These are phyloP conservation scores for Drosophila erecta DNA, from an alignment of 1,140 invertebrate genomes.

Conservation along the genomic window DNA sequence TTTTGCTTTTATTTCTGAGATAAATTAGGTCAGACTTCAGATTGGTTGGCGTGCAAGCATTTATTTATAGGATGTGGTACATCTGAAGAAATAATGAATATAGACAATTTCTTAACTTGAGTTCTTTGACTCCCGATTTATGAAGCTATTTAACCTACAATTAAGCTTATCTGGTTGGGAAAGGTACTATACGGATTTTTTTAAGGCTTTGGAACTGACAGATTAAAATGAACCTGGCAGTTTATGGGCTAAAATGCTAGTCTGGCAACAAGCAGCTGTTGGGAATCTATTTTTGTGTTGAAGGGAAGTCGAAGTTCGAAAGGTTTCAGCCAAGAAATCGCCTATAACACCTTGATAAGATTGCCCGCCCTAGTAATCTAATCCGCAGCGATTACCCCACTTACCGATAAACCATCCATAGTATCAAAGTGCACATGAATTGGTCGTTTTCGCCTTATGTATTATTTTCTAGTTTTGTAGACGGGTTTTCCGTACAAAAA, in stretches of 20 bases:
- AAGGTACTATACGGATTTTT: background rate
- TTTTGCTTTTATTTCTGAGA: background rate
- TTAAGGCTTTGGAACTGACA: background rate
- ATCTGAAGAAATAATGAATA: too few relatives aligned
- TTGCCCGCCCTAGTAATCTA: conserved; percentile 26
- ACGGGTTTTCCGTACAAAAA: conserved; percentile 44
- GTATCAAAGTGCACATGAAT: conserved; percentile 35
- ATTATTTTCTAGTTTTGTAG: conserved; percentile 65
- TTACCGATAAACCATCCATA: conserved; percentile 22
- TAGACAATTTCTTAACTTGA: background rate
- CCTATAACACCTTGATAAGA: conserved; percentile 9
- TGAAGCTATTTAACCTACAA: background rate
- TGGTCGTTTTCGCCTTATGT: conserved; percentile 59
- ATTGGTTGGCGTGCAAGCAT: background rate
- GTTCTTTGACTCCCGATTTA: background rate
- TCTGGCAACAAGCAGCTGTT: background rate
- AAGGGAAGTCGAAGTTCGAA: background rate
- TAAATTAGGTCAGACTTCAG: background rate
- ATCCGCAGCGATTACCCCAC: conserved; percentile 44
- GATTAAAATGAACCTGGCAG: background rate
- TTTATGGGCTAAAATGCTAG: background rate
- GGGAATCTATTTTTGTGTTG: background rate
- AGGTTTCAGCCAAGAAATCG: conserved; percentile 5
- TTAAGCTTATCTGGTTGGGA: background rate
- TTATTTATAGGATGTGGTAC: too few relatives aligned